Evolutionary conservation across 2,888 invertebrate genomes (phyloP).

Genomic region (Epinotia brunnichana): DNA sequence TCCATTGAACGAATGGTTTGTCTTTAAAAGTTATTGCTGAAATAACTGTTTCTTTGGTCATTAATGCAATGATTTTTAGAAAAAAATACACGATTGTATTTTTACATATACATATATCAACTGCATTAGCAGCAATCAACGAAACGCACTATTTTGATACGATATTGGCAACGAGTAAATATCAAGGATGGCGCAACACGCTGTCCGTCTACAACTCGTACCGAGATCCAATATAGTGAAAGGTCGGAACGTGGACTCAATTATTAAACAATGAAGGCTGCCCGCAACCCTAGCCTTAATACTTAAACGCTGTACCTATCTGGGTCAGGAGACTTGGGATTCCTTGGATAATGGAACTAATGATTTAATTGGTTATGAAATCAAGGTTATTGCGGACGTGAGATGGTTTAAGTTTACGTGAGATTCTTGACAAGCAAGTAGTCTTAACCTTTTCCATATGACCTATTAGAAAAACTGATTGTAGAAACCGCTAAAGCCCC

Average conservation of each 20-base stretch:
- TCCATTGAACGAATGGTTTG: too few species aligned
- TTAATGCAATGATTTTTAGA: too few species aligned
- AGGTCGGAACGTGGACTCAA: conserved; percentile 71
- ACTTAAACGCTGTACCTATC: conserved; percentile 67
- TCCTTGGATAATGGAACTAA: conserved; percentile 29
- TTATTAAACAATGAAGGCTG: conserved; percentile 78
- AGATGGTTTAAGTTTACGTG: background rate
- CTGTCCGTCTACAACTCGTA: conserved; percentile 50
- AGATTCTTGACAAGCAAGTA: background rate
- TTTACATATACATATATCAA: too few species aligned
- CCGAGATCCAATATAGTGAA: conserved; percentile 55
- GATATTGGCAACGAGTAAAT: too few species aligned
- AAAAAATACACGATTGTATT: too few species aligned
- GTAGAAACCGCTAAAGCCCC: too few species aligned
- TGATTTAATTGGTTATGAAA: conserved; percentile 36
- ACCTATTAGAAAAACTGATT: too few species aligned
- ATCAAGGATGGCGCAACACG: background rate
- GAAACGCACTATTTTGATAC: too few species aligned
- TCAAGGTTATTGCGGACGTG: background rate
- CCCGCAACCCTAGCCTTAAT: conserved; percentile 74
- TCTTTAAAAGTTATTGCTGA: too few species aligned
- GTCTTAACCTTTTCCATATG: too few species aligned
- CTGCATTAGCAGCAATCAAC: too few species aligned
- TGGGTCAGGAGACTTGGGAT: conserved; percentile 43
- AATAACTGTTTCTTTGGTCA: too few species aligned